A percentile compares a stretch with the other conserved stretches of the same genome.
These are phyloP conservation scores for Psammodynastes pulverulentus DNA, from an alignment of 2,113 vertebrate species.

Conservation along the genomic window DNA sequence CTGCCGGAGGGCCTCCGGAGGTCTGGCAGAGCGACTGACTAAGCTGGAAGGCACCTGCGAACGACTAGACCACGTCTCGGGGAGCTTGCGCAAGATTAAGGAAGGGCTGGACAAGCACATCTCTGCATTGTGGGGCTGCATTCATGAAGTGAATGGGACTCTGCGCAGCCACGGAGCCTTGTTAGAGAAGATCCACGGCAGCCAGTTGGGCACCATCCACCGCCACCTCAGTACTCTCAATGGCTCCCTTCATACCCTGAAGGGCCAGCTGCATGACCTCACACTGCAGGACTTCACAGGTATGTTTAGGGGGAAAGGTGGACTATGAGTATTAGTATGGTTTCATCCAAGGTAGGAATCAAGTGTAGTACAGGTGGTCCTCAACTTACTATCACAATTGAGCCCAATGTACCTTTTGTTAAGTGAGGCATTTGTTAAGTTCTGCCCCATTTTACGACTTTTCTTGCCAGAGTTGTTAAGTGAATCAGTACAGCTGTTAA, in stretches of 20 bases:
- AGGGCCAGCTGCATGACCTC: constrained; percentile 72
- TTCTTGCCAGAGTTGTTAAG: neutral
- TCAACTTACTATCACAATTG: neutral
- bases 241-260: constrained; percentile 74
- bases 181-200: constrained; percentile 75
- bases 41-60: constrained; percentile 83
- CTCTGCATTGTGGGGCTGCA: constrained; percentile 80
- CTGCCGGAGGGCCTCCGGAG: constrained; percentile 64
- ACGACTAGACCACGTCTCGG: constrained; percentile 75
- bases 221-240: constrained; percentile 74
- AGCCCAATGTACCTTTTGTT: neutral
- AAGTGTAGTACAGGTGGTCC: no score
- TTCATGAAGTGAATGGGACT: constrained; percentile 80
- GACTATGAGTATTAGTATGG: accelerated
- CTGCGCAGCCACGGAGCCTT: constrained; percentile 67
- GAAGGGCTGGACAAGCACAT: constrained; percentile 83
- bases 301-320: constrained; percentile 38
- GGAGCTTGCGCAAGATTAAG: constrained; percentile 76
- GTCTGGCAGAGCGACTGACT: constrained; percentile 75
- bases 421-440: neutral
- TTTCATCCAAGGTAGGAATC: neutral
- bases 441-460: neutral
- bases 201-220: constrained; percentile 72
- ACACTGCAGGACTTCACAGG: constrained; percentile 69
- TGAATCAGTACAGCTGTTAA: neutral